Base-by-base conservation (phyloP, 2,113 vertebrate genomes). In the Polypterus senegalus region DNA sequence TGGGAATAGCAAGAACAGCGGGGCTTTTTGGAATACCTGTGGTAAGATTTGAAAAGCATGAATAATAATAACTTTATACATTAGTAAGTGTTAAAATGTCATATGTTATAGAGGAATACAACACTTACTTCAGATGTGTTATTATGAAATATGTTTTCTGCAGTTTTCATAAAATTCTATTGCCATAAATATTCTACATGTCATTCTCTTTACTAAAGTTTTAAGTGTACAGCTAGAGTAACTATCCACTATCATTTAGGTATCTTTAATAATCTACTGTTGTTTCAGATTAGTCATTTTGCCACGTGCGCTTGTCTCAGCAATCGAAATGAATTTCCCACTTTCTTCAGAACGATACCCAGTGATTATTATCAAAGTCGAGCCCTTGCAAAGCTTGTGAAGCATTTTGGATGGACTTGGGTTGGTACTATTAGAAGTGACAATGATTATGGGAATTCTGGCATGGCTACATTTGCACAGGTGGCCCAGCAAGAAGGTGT, bases 341-440 rank as follows among this genome's bases (percentile, higher is more conserved):
- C 80, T 0, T 88, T 88, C 73, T 86, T 86, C 45, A 76, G 84
- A 8, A 87, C 84, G 48, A 79, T 85, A 60, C 80, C 83, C 49
- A 87, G 81, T 5, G 83, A 83, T 61, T 80, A 69, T 11, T 75
- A 79, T 64, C 86, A 88, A 63, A 78, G 82, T 54, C 85, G 85
- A 61, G 84, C 83, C n/a, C 69, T 87, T 60, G 81, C 82, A n/a
- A 76, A 77, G 10, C 74, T 88, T 5, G 76, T 88, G 44, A 74
- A 78, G 66, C 74, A 49, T 10, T 85, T 80, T 64, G 77, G 77
- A 45, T 88, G 86, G 86, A 73, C 78, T 9, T 88, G 84, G 83
- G 83, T 87, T n/a, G 84, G 80, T 6, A 76, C 69, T 47, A 70
- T 87, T 68, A 79, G 84, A 60, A 77, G 81, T 9, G 83, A 87